These are phyloP conservation scores for Cephus sareptanus DNA, from an alignment of 2,888 invertebrate genomes.

Conservation along the genomic window DNA sequence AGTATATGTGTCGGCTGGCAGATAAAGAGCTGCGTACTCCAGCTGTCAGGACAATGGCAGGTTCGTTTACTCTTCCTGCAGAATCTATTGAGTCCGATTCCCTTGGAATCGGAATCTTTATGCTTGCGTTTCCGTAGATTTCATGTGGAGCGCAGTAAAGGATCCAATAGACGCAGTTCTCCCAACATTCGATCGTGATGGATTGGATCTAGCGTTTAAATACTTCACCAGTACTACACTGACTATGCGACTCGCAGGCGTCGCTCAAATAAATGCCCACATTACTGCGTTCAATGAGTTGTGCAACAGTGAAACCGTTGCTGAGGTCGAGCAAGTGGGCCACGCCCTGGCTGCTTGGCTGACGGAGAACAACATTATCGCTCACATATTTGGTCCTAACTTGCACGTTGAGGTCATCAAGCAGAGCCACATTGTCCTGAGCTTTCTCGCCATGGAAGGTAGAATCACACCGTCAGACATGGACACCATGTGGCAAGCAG, in stretches of 20 bases:
- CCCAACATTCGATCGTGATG: slow-evolving; percentile 86
- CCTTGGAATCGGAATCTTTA: background rate
- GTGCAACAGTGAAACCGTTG: slow-evolving; percentile 87
- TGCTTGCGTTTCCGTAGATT: slow-evolving; percentile 71
- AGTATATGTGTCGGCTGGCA: slow-evolving; percentile 93
- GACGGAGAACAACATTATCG: slow-evolving; percentile 88
- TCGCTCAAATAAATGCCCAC: slow-evolving; percentile 94
- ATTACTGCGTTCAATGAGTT: slow-evolving; percentile 92
- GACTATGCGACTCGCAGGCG: slow-evolving; percentile 93
- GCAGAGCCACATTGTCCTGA: slow-evolving; percentile 92
- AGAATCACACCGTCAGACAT: slow-evolving; percentile 91
- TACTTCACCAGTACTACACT: slow-evolving; percentile 95
- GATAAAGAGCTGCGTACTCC: slow-evolving; percentile 91
- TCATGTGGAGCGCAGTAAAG: slow-evolving; percentile 95
- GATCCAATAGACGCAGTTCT: slow-evolving; percentile 89
- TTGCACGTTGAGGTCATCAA: slow-evolving; percentile 96
- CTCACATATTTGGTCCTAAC: slow-evolving; percentile 97
- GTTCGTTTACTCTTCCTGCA: slow-evolving; percentile 64
- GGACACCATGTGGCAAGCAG: slow-evolving; percentile 94
- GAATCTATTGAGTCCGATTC: background rate
- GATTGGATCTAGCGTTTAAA: slow-evolving; percentile 92
- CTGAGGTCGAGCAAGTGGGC: slow-evolving; percentile 87
- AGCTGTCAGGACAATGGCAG: slow-evolving; percentile 92
- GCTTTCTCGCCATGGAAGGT: slow-evolving; percentile 92
- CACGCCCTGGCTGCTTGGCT: slow-evolving; percentile 90